These are phyloP conservation scores for Amniataba percoides DNA, from an alignment of 2,797 vertebrate species.

Conservation along the genomic window DNA sequence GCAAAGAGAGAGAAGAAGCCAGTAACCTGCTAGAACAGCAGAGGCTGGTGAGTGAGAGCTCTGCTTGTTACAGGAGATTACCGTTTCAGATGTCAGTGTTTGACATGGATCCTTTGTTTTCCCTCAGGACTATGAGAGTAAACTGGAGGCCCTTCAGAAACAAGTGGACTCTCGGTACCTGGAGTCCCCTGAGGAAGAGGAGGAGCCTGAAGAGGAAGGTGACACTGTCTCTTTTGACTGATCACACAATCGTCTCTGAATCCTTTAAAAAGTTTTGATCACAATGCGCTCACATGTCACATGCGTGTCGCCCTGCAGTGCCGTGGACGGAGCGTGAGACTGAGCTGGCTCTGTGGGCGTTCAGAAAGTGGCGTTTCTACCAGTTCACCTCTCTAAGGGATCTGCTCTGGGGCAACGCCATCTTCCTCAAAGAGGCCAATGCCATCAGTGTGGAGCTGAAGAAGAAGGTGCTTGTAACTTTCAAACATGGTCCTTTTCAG, in stretches of 20 bases:
- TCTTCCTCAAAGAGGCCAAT: conserved; percentile 98
- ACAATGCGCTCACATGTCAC: not conserved
- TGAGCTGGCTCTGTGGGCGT: conserved; percentile 95
- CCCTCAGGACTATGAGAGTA: conserved; percentile 96
- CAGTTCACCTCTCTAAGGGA: conserved; percentile 98
- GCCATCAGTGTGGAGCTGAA: conserved; percentile 98
- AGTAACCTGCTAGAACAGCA: conserved; percentile 98
- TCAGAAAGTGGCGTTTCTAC: conserved; percentile 98
- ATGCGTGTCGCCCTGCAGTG: conserved; percentile 79
- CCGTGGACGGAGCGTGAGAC: conserved; percentile 94
- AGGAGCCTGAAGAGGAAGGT: conserved; percentile 96
- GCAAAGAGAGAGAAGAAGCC: conserved; percentile 95
- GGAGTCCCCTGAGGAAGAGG: conserved; percentile 94
- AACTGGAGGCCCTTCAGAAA: conserved; percentile 94
- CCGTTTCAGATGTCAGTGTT: not conserved
- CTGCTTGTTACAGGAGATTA: not conserved
- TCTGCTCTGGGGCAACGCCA: conserved; percentile 96
- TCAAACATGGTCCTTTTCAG: not conserved
- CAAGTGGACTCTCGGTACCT: conserved; percentile 94
- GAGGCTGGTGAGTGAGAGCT: conserved; percentile 88
- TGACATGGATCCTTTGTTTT: conserved; percentile 19
- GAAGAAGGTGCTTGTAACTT: conserved; percentile 89
- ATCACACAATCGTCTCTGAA: not conserved
- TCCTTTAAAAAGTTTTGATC: not conserved
- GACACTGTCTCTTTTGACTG: conserved; percentile 35